Base-by-base conservation (phyloP, 2,797 vertebrate species). In the Anguilla obscura region DNA sequence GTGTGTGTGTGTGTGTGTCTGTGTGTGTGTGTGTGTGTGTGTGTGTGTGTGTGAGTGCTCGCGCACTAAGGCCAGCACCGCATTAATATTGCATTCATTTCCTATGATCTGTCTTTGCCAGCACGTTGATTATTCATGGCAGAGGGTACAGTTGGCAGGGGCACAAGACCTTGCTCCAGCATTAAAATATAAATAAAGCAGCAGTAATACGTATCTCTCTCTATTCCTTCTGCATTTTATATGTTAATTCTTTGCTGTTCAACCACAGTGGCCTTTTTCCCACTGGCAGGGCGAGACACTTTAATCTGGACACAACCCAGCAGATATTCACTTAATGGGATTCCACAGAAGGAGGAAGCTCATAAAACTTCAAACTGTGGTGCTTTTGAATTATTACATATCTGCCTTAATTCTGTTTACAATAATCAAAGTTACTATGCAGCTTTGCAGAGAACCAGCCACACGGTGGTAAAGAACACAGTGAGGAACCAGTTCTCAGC, bases 41-140 rank as follows among this genome's bases (percentile, higher is more conserved):
- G 3, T n/a, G 24, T n/a, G 24, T n/a, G 21, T n/a, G 63, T 69
- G 63, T 69, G 30, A 36, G 69, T 16, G 30, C 24, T 9, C 30
- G 9, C 12, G 30, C 30, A 10, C 36, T 3, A 40, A 40, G 16
- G 74, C 74, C 74, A 40, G 33, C 4, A 12, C n/a, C 27, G 9
- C 69, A 76, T 76, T 36, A 76, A 76, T 76, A 76, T 76, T 76
- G 74, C 74, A 76, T 76, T 82, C 18, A 48, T 82, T 82, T 82
- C 79, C 79, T 82, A 50, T 82, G 79, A 82, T n/a, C 21, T 50
- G 40, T n/a, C 40, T 50, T 50, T 50, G 79, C 79, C 79, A 48
- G 79, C 6, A n/a, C 0, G 40, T 10, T 50, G 79, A 82, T 82
- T 82, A 82, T 82, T 82, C 79, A n/a, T 50, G 79, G 40, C 30